These are phyloP conservation scores for Miniopterus natalensis DNA, from an alignment of 2,113 vertebrate genomes.

Conservation along the genomic window DNA sequence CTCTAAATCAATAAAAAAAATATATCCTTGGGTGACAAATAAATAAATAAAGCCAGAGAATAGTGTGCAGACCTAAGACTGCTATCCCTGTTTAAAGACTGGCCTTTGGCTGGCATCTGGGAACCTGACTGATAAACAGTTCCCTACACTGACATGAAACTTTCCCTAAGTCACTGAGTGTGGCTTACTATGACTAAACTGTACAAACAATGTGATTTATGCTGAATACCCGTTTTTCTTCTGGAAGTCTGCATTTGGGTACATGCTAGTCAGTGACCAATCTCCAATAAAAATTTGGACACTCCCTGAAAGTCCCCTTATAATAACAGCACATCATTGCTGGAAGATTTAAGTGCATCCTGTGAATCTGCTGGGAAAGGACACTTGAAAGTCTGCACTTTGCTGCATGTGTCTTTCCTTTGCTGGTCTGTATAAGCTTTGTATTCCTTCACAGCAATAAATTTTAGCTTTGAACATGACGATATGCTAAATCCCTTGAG, in stretches of 20 bases:
- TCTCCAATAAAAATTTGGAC: background rate
- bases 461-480: background rate
- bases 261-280: background rate
- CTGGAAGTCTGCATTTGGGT: background rate
- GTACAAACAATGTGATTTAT: slow-evolving; percentile 22
- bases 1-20: no score
- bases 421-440: background rate
- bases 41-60: slow-evolving; percentile 7
- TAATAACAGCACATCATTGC: background rate
- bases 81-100: background rate
- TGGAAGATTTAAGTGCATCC: background rate
- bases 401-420: background rate
- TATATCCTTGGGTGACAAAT: no score
- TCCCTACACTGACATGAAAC: background rate
- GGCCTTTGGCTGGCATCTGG: background rate
- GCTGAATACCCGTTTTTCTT: background rate
- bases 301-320: background rate
- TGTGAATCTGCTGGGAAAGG: background rate
- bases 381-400: background rate
- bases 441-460: background rate
- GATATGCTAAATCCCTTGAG: background rate
- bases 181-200: background rate
- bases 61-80: background rate
- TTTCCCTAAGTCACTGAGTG: background rate
- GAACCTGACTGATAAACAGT: background rate